These are phyloP conservation scores for Nothobranchius kuhntae DNA, from an alignment of 2,113 vertebrate genomes.

Conservation along the genomic window DNA sequence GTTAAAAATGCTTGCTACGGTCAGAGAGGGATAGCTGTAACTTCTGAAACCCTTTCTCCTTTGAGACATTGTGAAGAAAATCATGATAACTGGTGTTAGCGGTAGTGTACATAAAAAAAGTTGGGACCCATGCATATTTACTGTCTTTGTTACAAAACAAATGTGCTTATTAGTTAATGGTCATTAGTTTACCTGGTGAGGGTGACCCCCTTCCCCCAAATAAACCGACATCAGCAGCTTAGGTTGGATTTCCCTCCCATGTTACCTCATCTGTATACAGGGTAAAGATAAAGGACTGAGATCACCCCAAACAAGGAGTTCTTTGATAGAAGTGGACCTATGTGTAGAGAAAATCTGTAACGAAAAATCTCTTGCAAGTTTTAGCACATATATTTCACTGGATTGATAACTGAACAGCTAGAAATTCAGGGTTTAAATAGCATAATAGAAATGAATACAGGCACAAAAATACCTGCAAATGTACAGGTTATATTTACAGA, in stretches of 20 bases:
- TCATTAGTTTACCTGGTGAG: slow-evolving; percentile 24
- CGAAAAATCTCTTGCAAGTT: too few relatives aligned
- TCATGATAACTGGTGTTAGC: background rate
- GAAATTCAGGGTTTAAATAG: background rate
- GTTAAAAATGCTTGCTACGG: slow-evolving; percentile 16
- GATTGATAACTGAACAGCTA: background rate
- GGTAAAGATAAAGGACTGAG: background rate
- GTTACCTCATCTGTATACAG: slow-evolving; percentile 30
- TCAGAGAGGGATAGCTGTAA: slow-evolving; percentile 11
- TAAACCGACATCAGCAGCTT: slow-evolving; percentile 17
- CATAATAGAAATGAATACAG: too few relatives aligned
- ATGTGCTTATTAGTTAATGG: slow-evolving; percentile 18
- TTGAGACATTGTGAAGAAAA: background rate
- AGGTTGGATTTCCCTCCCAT: slow-evolving; percentile 46
- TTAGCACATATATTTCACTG: background rate
- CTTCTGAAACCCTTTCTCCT: background rate
- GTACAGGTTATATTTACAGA: too few relatives aligned
- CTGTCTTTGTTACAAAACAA: background rate
- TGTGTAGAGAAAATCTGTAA: too few relatives aligned
- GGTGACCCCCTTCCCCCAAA: background rate
- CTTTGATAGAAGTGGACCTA: too few relatives aligned
- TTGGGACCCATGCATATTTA: background rate
- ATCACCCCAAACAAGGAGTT: too few relatives aligned
- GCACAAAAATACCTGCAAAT: too few relatives aligned
- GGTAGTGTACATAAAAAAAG: background rate